Base-by-base conservation (phyloP, 2,113 vertebrate species). In the Atractosteus spatula region DNA sequence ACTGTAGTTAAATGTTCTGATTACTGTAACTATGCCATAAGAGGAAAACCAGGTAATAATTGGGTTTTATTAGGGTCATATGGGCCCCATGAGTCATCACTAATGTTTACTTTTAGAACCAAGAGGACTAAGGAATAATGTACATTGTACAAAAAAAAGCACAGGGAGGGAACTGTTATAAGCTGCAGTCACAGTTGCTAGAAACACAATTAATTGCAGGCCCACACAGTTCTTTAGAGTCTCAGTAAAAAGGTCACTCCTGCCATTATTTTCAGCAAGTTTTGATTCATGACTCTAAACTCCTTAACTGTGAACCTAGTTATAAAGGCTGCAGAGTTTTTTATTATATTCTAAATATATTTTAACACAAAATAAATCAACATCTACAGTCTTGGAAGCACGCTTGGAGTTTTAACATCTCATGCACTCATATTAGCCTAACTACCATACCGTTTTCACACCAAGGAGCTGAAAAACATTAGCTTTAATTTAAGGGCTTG, bases 181-280 rank as follows among this genome's bases (percentile, higher is more conserved):
- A 7, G 41, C 73, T 6, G 57, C 68, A 59, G 74, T 62, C 10
- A 51, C 16, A 55, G 63, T 68, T 74, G 71, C 62, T 61, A 55
- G 29, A 29, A 66, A 77, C 74, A 68, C 72, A 78, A 76, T 82
- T 76, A 80, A 72, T 77, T 55, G 8, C 59, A 0, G 68, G 74
- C 70, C 70, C 57, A 72, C 70, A 63, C 51, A 66, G 68, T 67
- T 62, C 51, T 4, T 82, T 76, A 75, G 74, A 68, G 55, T 80
- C 66, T 62, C 43, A 2, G 8, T 55, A 65, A 80, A 83, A 85
- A 85, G 87, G 80, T 87, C 81, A 83, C 12, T 55, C 41, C 73
- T 73, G 75, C 82, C 71, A 62, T 76, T 68, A 42, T 66, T 73
- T 65, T 61, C 14, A 68, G 77, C 68, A 10, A 63, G 29, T 11